phyloP scores from a whole-genome alignment of 1,140 invertebrate species.

The Akabosia matsudoensis region DNA sequence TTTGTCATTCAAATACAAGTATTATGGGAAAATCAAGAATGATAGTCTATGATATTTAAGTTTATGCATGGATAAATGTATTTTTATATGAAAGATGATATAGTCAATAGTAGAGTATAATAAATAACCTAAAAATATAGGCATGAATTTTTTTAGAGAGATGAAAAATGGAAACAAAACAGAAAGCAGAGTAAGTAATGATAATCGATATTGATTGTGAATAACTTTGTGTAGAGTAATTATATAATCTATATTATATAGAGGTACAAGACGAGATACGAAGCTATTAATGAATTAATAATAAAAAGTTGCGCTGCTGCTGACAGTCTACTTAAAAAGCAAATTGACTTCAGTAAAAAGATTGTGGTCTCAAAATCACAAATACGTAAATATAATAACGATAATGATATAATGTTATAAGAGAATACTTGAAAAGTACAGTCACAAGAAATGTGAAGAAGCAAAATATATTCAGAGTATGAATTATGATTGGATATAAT shows the following conservation, averaged over 20 bases:
- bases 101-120: not conserved
- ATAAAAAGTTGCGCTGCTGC: conserved; percentile 8
- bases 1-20: not conserved
- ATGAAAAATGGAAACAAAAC: not conserved
- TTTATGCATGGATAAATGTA: not conserved
- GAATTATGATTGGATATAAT: too few species aligned
- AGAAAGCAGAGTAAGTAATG: conserved; percentile 18
- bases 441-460: conserved; percentile 23
- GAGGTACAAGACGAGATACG: not conserved
- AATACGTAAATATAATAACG: conserved; percentile 16
- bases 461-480: too few species aligned
- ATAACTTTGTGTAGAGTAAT: not conserved
- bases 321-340: conserved; percentile 16
- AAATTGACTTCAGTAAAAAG: conserved; percentile 1
- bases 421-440: conserved; percentile 23
- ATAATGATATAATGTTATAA: conserved; percentile 23
- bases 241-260: not conserved
- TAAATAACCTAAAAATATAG: conserved; percentile 4
- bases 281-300: conserved; percentile 22
- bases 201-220: not conserved
- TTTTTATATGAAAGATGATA: not conserved
- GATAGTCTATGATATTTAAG: not conserved
- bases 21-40: conserved; percentile 6
- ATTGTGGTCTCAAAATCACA: conserved; percentile 3
- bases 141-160: not conserved